phyloP scores from a whole-genome alignment of 2,797 vertebrate species.

The Gallirallus australis region DNA sequence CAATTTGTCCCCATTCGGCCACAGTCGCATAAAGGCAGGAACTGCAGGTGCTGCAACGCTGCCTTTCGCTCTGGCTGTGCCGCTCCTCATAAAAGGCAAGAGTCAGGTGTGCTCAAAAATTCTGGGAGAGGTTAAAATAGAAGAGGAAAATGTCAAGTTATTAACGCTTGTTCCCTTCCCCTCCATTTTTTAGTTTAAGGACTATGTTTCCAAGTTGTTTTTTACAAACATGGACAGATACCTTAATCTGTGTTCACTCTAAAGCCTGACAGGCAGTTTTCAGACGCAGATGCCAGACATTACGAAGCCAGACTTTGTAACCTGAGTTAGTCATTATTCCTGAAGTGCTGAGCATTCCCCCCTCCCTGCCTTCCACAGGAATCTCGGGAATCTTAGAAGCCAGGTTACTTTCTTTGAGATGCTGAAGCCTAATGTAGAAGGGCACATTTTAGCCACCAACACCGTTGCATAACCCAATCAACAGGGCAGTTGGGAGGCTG shows the following conservation, averaged over 20 bases:
- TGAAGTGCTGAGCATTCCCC: neutral
- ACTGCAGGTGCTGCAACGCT: conserved; percentile 18
- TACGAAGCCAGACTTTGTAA: neutral
- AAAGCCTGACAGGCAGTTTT: neutral
- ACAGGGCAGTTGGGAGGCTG: neutral
- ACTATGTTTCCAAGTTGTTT: neutral
- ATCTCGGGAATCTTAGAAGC: neutral
- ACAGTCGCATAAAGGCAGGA: neutral
- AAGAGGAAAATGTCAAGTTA: neutral
- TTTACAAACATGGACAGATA: neutral
- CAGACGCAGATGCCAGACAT: neutral
- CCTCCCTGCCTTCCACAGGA: neutral
- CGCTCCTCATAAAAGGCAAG: neutral
- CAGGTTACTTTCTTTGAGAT: neutral
- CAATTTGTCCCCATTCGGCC: neutral
- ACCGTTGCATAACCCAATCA: neutral
- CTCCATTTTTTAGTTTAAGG: neutral
- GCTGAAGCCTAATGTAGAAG: neutral
- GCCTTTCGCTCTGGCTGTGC: neutral
- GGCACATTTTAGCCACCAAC: neutral
- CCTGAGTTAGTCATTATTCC: neutral
- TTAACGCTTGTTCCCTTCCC: neutral
- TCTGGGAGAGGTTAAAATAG: neutral
- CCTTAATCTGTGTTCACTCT: neutral
- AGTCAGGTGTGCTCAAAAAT: neutral